Base-by-base conservation (phyloP, 1,140 invertebrate species). In the Magallana angulata region DNA sequence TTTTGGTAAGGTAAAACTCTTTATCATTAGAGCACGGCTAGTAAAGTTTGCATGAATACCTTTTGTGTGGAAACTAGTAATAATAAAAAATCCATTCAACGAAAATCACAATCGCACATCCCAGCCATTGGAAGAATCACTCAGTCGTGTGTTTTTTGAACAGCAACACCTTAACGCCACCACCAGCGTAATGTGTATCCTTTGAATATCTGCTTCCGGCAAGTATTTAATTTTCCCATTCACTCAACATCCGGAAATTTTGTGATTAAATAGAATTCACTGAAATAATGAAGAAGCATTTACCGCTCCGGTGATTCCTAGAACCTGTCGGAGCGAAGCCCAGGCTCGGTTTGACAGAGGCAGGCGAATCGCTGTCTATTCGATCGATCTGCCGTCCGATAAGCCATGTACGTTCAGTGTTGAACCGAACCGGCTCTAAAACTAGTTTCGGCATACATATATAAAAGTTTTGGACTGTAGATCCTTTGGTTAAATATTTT, bases 341-440 rank as follows among this genome's bases (percentile, higher is more conserved):
- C 12, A 24, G 24, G 24, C 68, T 18, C 36, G 24, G 11, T 76
- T 76, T 76, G 68, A 76, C 68, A 76, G 68, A 76, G 14, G 68
- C 30, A 76, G 36, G 68, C 36, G 68, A 76, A 76, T 76, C 30
- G 68, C 68, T 36, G 68, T 30, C 68, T 76, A 30, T 48, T 2
- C 24, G 9, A 76, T 76, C 68, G 68, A 76, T 76, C 36, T 30
- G 24, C 68, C 30, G 68, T 76, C 68, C 68, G 68, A 76, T 76
- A 30, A 76, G 24, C 68, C 3, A 8, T 76, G 8, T 3, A 8
- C 36, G 8, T 76, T 76, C 68, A 11, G 18, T 30, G 68, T 11
- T 8, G 14, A 62, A 62, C 60, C 60, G 68, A 30, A 76, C 68
- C 68, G 68, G 36, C 24, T 76, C 68, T 76, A 76, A 76, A 76